These are phyloP conservation scores for Saturnia pavonia DNA, from an alignment of 2,888 invertebrate genomes.

Conservation along the genomic window DNA sequence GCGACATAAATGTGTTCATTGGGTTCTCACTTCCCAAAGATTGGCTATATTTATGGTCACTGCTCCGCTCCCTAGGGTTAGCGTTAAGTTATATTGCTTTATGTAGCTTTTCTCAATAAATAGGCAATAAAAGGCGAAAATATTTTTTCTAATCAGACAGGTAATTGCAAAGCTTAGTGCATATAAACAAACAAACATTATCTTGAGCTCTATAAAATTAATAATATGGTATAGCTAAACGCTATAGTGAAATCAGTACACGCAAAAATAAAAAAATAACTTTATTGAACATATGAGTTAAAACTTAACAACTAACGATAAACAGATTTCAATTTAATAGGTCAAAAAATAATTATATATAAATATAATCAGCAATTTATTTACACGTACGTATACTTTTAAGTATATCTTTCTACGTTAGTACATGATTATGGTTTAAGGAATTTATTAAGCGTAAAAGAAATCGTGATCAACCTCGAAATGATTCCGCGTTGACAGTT, in stretches of 20 bases:
- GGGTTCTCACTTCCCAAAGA: no score
- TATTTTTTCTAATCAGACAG: no score
- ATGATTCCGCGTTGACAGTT: conserved; percentile 86
- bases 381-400: conserved; percentile 8
- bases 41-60: no score
- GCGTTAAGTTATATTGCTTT: no score
- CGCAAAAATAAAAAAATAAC: background rate
- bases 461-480: conserved; percentile 72
- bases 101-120: no score
- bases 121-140: no score
- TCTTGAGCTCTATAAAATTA: no score
- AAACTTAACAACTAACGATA: conserved; percentile 14
- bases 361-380: conserved; percentile 1
- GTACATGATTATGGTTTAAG: conserved; percentile 1
- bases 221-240: no score
- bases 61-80: no score
- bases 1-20: no score
- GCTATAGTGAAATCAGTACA: background rate
- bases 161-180: no score
- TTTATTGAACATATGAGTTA: conserved; percentile 12
- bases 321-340: background rate
- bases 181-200: no score
- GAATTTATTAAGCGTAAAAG: conserved; percentile 52
- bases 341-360: background rate
- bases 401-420: background rate